Base-by-base conservation (phyloP, 64 coral and sea anemone genomes). In the Hydrozoanthus tunicans region DNA sequence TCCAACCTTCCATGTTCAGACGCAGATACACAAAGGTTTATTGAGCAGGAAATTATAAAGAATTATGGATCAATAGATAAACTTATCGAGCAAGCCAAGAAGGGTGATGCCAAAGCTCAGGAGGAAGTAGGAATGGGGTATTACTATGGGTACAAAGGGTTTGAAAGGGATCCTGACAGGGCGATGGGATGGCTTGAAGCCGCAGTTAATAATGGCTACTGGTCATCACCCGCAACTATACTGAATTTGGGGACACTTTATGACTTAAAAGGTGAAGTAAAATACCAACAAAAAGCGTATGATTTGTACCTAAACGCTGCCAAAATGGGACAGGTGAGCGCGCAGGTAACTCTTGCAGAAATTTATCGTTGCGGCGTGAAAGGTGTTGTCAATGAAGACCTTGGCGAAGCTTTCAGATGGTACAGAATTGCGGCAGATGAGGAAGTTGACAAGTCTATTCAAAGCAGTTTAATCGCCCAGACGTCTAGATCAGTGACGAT, bases 381-480 rank as follows among this genome's bases (percentile, higher is more conserved):
- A 85, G 90, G 65, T n/a, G 93, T 97, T 20, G 95, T 97, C 15
- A 43, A 84, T 20, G 65, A 91, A 85, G 92, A 97, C 60, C 7
- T 97, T 6, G 60, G 72, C 57, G 92, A 97, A 82, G 90, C 95
- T 1, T 94, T 97, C 65, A 80, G 14, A 56, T 97, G 95, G 95
- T 97, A 92, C 14, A 97, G 80, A 73, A 94, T 54, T 56, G 95
- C 95, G 6, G 95, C 92, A 56, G 92, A 89, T 9, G 95, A 97
- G 78, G 90, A 91, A 62, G 15, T 10, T 67, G 62, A 65, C 9
- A 5, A 65, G 20, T 8, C 14, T 9, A 43, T 0, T 73, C 1
- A 7, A 64, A 9, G 59, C 52, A 9, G 80, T 62, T 57, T 56
- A 64, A 56, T 1, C 9, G 7, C 64, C 9, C 7, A 1, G 59